Evolutionary conservation across 2,797 vertebrate species (phyloP).

Genomic region (Avahi laniger): DNA sequence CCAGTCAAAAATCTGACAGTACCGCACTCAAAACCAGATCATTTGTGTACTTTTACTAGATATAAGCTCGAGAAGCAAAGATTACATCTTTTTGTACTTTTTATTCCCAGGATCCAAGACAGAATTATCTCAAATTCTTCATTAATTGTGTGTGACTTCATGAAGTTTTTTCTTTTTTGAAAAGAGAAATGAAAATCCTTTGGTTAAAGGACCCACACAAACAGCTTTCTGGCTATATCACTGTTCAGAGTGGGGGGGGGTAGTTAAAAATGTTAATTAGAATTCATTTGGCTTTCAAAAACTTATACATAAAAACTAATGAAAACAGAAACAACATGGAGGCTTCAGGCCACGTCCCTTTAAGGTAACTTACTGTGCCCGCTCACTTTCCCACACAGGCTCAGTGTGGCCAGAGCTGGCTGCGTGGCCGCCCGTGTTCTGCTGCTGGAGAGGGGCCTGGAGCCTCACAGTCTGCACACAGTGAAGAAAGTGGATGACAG

Average conservation of each 20-base stretch:
- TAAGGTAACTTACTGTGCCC: not conserved
- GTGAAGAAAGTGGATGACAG: too few species aligned
- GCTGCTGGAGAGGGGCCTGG: too few species aligned
- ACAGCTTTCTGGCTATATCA: not conserved
- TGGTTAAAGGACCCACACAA: not conserved
- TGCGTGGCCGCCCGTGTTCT: not conserved
- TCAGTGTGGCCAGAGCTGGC: not conserved
- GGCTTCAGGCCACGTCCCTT: not conserved
- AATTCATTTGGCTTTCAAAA: not conserved
- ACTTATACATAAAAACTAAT: not conserved
- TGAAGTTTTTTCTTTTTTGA: not conserved
- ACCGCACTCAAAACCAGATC: not conserved
- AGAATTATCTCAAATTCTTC: not conserved
- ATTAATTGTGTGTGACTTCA: not conserved
- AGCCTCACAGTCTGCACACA: too few species aligned
- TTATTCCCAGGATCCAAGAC: not conserved
- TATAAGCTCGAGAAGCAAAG: not conserved
- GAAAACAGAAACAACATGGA: not conserved
- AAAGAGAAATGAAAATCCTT: not conserved
- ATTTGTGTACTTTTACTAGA: not conserved
- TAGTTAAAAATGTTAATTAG: not conserved
- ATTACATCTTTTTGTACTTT: not conserved
- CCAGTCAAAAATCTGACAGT: not conserved
- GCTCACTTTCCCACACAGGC: not conserved
- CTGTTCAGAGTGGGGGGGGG: not conserved